phyloP scores from a whole-genome alignment of 1,140 invertebrate species.

The Oncopeltus fasciatus region DNA sequence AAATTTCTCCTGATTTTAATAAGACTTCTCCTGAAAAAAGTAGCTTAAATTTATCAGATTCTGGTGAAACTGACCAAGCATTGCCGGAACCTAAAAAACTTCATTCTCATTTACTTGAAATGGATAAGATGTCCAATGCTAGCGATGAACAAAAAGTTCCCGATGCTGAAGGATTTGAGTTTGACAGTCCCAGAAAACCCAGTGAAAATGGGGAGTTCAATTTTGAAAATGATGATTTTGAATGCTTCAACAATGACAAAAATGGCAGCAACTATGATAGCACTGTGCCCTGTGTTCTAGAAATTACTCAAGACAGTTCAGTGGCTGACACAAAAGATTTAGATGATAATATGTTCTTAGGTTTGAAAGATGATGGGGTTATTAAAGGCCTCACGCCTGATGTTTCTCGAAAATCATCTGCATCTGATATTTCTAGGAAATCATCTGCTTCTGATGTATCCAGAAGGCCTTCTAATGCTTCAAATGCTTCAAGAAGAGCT shows the following conservation, averaged over 20 bases:
- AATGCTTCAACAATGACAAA: neutral
- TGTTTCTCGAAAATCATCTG: neutral
- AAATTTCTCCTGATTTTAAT: constrained; percentile 2
- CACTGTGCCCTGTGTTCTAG: neutral
- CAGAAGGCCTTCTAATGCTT: neutral
- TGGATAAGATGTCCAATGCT: neutral
- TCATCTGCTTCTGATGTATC: neutral
- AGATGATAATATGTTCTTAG: neutral
- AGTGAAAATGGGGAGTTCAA: constrained; percentile 9
- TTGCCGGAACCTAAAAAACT: neutral
- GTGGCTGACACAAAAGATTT: neutral
- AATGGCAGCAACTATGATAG: no score
- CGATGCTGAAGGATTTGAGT: neutral
- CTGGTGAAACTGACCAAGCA: neutral
- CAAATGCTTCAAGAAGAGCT: neutral
- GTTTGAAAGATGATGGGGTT: neutral
- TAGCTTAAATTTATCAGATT: neutral
- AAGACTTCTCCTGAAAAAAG: neutral
- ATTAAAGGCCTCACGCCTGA: neutral
- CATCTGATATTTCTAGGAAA: neutral
- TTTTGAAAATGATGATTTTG: neutral
- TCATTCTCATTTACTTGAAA: neutral
- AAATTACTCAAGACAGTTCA: neutral
- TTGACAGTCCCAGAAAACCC: constrained; percentile 1
- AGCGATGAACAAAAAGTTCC: constrained; percentile 18